Evolutionary conservation across 2,888 invertebrate species (phyloP).

Genomic region (Acanthoscelides obtectus): DNA sequence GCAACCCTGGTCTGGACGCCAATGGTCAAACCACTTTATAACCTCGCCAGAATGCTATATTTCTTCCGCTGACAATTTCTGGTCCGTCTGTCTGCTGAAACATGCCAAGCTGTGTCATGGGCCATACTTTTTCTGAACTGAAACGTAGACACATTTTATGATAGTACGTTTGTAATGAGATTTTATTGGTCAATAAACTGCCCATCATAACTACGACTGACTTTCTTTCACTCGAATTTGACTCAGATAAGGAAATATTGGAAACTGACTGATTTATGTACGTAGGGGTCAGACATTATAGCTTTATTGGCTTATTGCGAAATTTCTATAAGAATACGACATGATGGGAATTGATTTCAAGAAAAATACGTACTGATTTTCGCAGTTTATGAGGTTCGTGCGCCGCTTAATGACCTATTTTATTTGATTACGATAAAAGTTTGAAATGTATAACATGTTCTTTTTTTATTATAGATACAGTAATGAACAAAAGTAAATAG

Average conservation of each 20-base stretch:
- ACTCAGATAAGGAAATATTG: constrained; percentile 11
- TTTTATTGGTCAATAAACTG: constrained; percentile 16
- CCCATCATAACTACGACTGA: constrained; percentile 10
- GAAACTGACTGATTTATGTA: neutral
- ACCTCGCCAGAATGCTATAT: neutral
- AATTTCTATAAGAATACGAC: neutral
- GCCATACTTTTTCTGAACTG: neutral
- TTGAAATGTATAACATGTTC: no score
- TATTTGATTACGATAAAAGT: no score
- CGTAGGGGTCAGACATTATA: neutral
- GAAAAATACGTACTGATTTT: neutral
- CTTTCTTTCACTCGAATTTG: constrained; percentile 15
- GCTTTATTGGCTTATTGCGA: neutral
- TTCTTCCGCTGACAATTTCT: neutral
- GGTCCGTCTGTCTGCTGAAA: neutral
- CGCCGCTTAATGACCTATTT: no score
- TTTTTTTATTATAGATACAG: no score
- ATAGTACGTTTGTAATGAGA: neutral
- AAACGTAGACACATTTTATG: neutral
- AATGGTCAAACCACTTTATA: neutral
- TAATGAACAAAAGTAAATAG: no score
- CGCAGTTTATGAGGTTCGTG: no score
- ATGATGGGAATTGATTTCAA: neutral
- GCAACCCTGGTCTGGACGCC: neutral
- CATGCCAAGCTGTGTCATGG: neutral